Percentiles rank a stretch among this genome's conserved stretches.
Evolutionary conservation across 2,888 invertebrate species (phyloP).

Genomic region (Caenorhabditis sp.): DNA sequence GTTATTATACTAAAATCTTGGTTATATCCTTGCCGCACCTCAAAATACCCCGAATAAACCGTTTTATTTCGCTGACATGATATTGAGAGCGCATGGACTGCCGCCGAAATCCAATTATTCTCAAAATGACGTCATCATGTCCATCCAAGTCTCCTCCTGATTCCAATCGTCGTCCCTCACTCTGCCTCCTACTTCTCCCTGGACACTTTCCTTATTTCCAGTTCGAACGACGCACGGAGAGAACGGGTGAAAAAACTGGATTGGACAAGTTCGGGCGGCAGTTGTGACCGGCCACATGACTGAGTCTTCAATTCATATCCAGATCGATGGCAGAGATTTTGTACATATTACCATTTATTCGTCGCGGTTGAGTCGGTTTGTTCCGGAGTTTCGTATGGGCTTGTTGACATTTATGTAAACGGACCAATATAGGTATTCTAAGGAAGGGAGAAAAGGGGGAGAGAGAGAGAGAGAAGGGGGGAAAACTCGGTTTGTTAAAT

Average conservation of each 20-base stretch:
- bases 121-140: slow-evolving; percentile 31
- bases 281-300: slow-evolving; percentile 46
- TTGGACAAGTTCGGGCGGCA: slow-evolving; percentile 43
- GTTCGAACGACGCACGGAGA: slow-evolving; percentile 43
- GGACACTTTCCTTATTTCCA: slow-evolving; percentile 35
- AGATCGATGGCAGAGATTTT: slow-evolving; percentile 48
- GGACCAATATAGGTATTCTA: too few relatives aligned
- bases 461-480: slow-evolving; percentile 1
- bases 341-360: slow-evolving; percentile 2
- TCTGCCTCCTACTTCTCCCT: slow-evolving; percentile 17
- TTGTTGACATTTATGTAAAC: too few relatives aligned
- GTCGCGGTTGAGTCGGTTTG: background rate
- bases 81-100: slow-evolving; percentile 4
- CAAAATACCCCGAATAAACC: background rate
- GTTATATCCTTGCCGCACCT: too few relatives aligned
- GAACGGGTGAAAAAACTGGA: slow-evolving; percentile 57
- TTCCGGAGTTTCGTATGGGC: too few relatives aligned
- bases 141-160: slow-evolving; percentile 24
- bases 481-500: slow-evolving; percentile 11
- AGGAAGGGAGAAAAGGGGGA: too few relatives aligned
- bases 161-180: slow-evolving; percentile 22
- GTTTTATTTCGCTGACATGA: slow-evolving; percentile 1
- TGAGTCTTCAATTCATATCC: slow-evolving; percentile 41
- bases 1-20: too few relatives aligned
- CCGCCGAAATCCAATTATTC: slow-evolving; percentile 35